These are phyloP conservation scores for Silvanus unidentatus DNA, from an alignment of 2,888 invertebrate genomes.

Conservation along the genomic window DNA sequence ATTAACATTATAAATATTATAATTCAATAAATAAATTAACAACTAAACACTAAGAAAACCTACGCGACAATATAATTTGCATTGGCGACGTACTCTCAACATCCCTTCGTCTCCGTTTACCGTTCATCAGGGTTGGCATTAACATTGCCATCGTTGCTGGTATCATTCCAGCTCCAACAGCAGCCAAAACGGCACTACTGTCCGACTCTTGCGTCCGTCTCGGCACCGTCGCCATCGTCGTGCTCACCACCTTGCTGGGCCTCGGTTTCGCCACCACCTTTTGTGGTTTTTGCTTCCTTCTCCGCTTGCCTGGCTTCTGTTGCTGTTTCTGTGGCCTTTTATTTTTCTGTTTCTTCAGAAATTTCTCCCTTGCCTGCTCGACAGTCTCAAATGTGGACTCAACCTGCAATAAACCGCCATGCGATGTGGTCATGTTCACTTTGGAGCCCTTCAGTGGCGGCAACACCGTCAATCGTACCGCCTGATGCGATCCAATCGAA, in stretches of 20 bases:
- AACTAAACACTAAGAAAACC: constrained; percentile 5
- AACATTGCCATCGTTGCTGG: constrained; percentile 78
- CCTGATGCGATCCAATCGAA: constrained; percentile 32
- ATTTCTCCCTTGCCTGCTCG: constrained; percentile 53
- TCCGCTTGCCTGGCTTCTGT: constrained; percentile 18
- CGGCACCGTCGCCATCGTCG: constrained; percentile 17
- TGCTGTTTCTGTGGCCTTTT: constrained; percentile 16
- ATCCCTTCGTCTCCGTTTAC: constrained; percentile 37
- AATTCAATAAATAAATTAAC: neutral
- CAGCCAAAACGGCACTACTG: constrained; percentile 61
- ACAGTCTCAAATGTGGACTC: constrained; percentile 66
- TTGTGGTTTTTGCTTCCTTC: constrained; percentile 39
- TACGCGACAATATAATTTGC: constrained; percentile 15
- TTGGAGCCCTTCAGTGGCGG: constrained; percentile 59
- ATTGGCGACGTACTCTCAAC: constrained; percentile 7
- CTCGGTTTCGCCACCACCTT: constrained; percentile 24
- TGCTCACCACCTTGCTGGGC: constrained; percentile 2
- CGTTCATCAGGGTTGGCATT: constrained; percentile 69
- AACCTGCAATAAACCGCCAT: constrained; percentile 70
- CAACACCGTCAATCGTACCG: constrained; percentile 61
- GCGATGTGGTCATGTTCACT: constrained; percentile 61
- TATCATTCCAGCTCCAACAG: constrained; percentile 72
- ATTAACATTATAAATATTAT: too few relatives aligned
- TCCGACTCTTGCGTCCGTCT: constrained; percentile 40
- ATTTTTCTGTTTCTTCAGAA: constrained; percentile 38